Evolutionary conservation across 2,113 vertebrate species (phyloP), one percentile per base, ranked within the genome.

Genomic region (Osmerus eperlanus): DNA sequence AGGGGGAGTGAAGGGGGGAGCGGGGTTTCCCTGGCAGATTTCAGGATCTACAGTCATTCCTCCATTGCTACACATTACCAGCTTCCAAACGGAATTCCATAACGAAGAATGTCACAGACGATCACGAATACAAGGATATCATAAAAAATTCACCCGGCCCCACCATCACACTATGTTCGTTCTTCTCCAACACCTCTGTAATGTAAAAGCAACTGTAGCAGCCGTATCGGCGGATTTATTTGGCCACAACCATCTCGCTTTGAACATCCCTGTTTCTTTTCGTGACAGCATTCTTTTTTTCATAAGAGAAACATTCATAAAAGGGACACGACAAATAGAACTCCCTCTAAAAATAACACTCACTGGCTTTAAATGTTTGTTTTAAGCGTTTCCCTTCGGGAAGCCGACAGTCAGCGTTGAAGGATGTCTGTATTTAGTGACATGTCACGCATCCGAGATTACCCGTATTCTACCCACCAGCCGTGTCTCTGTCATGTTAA

Each of bases 1-100:
- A 7, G 55, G 69, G 59, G 73, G 60, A 63, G 55, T 41, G 28
- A 65, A 64, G 62, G 63, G 70, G 79, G 59, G 80, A 62, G 32
- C 73, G 80, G 90, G 90, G 87, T 88, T 92, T 93, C 93, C 93
- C 93, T 82, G 21, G 85, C 83, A 90, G 79, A 80, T 91, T 88
- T 90, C 78, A 85, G 68, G 85, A 83, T 83, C 79, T 82, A 80
- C 74, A 79, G 74, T 80, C 78, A 72, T 80, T 82, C 81, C 83
- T 81, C 80, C 81, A 76, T 77, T 73, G 80, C 76, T 80, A 76
- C 81, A 84, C 81, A 75, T 74, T 73, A 58, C 60, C 75, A 67
- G 65, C 66, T 81, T 73, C 47, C 62, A 67, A 41, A 19, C 54
- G 76, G 76, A 81, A 82, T 82, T 79, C 36, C 67, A 41, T 68